These are phyloP conservation scores for Pheucticus melanocephalus DNA, from an alignment of 2,113 vertebrate species.

Conservation along the genomic window DNA sequence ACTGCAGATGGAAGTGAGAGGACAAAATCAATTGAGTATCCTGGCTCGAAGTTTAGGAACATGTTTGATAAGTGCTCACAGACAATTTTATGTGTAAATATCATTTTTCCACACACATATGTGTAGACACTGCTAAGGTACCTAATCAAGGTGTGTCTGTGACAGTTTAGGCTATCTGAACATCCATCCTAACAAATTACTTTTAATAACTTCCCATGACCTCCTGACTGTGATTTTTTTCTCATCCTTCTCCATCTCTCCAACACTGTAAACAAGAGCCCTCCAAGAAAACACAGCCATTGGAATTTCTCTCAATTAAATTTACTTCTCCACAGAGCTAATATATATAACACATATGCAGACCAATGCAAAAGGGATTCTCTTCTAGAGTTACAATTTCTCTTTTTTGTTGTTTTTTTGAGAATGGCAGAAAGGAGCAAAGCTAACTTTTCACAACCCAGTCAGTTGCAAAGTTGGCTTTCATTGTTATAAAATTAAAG, in stretches of 20 bases:
- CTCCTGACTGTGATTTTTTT: not conserved
- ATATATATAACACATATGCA: not conserved
- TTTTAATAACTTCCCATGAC: not conserved
- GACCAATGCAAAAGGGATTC: not conserved
- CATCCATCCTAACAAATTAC: not conserved
- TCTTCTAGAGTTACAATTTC: not conserved
- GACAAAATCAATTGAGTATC: not conserved
- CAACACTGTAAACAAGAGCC: not conserved
- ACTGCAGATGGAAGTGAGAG: not conserved
- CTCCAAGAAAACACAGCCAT: not conserved
- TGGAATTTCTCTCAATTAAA: not conserved
- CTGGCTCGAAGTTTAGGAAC: not conserved
- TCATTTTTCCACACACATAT: not conserved
- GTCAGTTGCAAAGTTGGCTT: not conserved
- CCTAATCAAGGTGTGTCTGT: not conserved
- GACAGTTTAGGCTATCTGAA: not conserved
- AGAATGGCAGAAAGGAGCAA: not conserved
- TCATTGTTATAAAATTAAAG: not conserved
- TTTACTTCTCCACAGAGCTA: not conserved
- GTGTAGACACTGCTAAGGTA: not conserved
- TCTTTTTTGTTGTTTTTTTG: not conserved
- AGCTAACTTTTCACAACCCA: not conserved
- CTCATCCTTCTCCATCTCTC: not conserved
- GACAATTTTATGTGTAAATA: not conserved
- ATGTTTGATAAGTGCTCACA: not conserved